Evolutionary conservation across 2,113 vertebrate species (phyloP), one percentile per base, ranked within the genome.

Genomic region (Gobiocypris rarus): DNA sequence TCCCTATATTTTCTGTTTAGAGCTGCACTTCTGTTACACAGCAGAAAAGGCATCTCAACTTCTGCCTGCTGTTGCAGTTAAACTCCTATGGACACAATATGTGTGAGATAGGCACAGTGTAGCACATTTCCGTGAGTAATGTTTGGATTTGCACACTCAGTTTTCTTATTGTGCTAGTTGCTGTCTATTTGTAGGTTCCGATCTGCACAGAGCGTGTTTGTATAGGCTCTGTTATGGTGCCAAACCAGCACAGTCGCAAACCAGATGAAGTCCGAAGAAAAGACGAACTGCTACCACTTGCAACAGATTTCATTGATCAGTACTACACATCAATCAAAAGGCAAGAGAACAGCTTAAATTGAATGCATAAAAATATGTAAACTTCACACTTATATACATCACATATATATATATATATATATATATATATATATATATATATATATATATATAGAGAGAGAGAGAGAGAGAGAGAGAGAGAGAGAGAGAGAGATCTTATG

Each of bases 321-420:
- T 99, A 98, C 91, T 99, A 97, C 90, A 96, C 97, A 2, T 98
- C 97, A 65, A 99, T 99, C 84, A 99, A 96, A 95, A 98, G 97
- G 98, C 91, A 93, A 92, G 92, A 4, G 1, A 22, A n/a, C 43
- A 34, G 7, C 67, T 45, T 24, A 45, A 34, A 3, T 48, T 28
- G 3, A 48, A 19, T 14, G 19, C 45, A 26, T 67, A 67, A 8
- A 9, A 19, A 34, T 67, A 19, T 28, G 11, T 65, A 31, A 65
- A 7, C 26, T 15, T 34, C 1, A 1, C n/a, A n/a, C n/a, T 65
- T 65, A 7, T 9, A 0, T 14, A 19, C 63, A 17, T 13, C 6
- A 50, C 4, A 50, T 4, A 50, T 15, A 50, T 4, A 50, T 14
- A 48, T 14, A 48, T 48, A 43, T 38, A 38, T 38, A 38, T 38